phyloP scores from a whole-genome alignment of 2,113 vertebrate species.

The Coturnix japonica region DNA sequence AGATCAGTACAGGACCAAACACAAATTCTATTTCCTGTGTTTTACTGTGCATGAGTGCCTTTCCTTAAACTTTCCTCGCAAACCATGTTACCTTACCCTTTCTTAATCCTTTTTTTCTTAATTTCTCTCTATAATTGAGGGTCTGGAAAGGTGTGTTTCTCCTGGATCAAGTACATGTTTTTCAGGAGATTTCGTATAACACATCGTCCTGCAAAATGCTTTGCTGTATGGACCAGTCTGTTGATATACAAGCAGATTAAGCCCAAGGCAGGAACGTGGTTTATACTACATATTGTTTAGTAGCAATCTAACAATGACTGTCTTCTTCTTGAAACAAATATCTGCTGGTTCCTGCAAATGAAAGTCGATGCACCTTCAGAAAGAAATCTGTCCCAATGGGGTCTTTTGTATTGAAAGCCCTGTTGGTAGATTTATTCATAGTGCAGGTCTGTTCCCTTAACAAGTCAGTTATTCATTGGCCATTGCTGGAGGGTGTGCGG shows the following conservation, averaged over 20 bases:
- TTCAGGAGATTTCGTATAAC: not conserved
- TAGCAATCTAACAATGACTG: slow-evolving; percentile 10
- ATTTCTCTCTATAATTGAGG: not conserved
- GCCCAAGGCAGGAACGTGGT: not conserved
- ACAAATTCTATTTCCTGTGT: not conserved
- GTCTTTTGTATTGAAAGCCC: slow-evolving; percentile 50
- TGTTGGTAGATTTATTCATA: slow-evolving; percentile 72
- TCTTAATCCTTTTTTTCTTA: not conserved
- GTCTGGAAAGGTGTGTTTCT: not conserved
- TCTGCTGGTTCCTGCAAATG: slow-evolving; percentile 51
- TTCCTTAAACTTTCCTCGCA: not conserved
- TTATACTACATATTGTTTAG: not conserved
- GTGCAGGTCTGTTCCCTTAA: slow-evolving; percentile 40
- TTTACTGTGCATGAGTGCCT: not conserved
- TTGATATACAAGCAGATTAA: not conserved
- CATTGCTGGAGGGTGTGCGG: slow-evolving; percentile 25
- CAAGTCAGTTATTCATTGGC: slow-evolving; percentile 72
- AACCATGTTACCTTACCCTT: rapidly evolving
- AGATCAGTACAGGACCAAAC: not conserved
- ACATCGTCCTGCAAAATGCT: rapidly evolving
- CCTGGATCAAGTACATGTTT: not conserved
- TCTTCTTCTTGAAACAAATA: slow-evolving; percentile 32
- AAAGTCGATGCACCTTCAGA: slow-evolving; percentile 53
- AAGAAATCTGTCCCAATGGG: slow-evolving; percentile 55
- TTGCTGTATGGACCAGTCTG: not conserved